These are phyloP conservation scores for Amblyopsis hoosieri DNA, from an alignment of 2,797 vertebrate genomes.

Conservation along the genomic window DNA sequence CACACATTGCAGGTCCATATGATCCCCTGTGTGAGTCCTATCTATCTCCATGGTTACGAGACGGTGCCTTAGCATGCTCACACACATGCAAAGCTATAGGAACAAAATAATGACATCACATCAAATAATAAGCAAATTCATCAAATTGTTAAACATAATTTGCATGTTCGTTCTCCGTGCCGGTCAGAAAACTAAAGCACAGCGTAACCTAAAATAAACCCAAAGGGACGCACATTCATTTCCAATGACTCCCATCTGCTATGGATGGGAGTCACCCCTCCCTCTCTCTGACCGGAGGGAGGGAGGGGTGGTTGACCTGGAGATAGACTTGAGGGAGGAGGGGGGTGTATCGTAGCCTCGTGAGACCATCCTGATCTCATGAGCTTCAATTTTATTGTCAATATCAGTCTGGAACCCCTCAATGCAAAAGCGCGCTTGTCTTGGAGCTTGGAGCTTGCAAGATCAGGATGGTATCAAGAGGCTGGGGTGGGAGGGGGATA, in stretches of 20 bases:
- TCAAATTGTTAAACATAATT: conserved; percentile 14
- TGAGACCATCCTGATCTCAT: too few species aligned
- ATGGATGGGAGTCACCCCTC: not conserved
- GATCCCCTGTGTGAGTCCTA: conserved; percentile 57
- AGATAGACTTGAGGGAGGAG: not conserved
- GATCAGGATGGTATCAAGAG: not conserved
- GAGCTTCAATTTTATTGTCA: too few species aligned
- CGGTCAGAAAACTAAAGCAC: not conserved
- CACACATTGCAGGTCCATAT: conserved; percentile 57
- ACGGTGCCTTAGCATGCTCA: not conserved
- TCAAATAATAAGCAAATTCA: too few species aligned
- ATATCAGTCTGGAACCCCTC: too few species aligned
- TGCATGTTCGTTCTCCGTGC: too few species aligned
- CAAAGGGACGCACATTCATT: conserved; percentile 13
- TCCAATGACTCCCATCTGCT: conserved; percentile 31
- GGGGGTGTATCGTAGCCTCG: not conserved
- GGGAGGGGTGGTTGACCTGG: too few species aligned
- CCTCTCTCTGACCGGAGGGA: too few species aligned
- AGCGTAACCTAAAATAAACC: conserved; percentile 5
- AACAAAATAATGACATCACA: not conserved
- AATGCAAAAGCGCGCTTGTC: too few species aligned
- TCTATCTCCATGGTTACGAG: conserved; percentile 27
- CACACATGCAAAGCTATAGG: conserved; percentile 1
- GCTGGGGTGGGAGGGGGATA: conserved; percentile 13
- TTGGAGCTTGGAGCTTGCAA: too few species aligned